These are phyloP conservation scores for Scrobipalpa costella DNA, from an alignment of 2,888 invertebrate genomes.

Conservation along the genomic window DNA sequence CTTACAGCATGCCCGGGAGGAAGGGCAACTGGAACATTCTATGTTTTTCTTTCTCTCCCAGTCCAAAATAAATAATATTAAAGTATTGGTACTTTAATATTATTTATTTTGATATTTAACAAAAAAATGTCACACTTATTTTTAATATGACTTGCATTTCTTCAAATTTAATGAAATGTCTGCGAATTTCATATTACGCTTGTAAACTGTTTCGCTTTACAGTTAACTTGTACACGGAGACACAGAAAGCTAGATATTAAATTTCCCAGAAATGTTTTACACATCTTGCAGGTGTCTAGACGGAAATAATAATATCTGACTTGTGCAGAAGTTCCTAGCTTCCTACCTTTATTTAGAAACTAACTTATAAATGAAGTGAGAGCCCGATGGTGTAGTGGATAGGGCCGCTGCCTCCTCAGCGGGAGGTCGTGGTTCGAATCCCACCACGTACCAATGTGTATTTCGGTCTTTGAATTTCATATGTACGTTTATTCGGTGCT, in stretches of 20 bases:
- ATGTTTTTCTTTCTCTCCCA: too few species aligned
- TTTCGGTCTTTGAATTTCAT: too few species aligned
- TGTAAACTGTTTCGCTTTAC: constrained; percentile 8
- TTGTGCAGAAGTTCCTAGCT: not conserved
- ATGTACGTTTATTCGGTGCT: too few species aligned
- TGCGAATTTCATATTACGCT: not conserved
- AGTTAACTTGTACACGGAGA: constrained; percentile 7
- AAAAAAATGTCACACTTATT: not conserved
- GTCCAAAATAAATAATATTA: too few species aligned
- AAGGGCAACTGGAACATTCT: too few species aligned
- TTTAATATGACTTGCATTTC: not conserved
- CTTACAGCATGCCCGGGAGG: too few species aligned
- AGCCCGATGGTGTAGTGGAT: too few species aligned
- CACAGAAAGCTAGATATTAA: constrained; percentile 17
- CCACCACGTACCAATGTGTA: too few species aligned
- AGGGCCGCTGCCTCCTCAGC: too few species aligned
- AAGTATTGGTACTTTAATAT: too few species aligned
- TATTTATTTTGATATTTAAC: too few species aligned
- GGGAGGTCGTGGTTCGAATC: too few species aligned
- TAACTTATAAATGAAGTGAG: not conserved
- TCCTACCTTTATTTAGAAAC: constrained; percentile 3
- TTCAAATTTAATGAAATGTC: not conserved
- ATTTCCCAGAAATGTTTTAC: constrained; percentile 23
- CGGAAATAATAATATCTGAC: constrained; percentile 13
- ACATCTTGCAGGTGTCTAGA: constrained; percentile 16